Conservation (phyloP, 2,113 vertebrate genomes). For the Chiloscyllium plagiosum region DNA sequence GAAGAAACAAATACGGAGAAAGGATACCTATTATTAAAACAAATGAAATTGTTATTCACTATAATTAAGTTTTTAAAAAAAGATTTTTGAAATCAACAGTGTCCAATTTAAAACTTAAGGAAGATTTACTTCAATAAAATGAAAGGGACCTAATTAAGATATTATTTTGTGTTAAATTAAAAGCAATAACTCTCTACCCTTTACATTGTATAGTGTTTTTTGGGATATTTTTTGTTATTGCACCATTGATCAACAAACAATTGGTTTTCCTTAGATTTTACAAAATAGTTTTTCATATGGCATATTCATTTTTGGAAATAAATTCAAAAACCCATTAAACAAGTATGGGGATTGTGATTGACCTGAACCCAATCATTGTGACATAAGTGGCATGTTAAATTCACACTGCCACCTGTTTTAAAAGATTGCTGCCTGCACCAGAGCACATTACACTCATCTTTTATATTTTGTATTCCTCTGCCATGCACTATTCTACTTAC, state of each 20-base stretch:
- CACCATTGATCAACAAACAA: not conserved
- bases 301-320: not conserved
- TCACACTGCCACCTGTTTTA: not conserved
- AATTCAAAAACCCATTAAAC: not conserved
- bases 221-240: too few species aligned
- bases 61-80: not conserved
- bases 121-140: slow-evolving; percentile 2
- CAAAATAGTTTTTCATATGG: not conserved
- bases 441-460: not conserved
- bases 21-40: not conserved
- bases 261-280: not conserved
- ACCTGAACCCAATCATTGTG: not conserved
- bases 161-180: not conserved
- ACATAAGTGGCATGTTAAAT: not conserved
- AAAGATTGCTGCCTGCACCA: not conserved
- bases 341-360: not conserved
- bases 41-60: not conserved
- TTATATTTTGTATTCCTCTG: not conserved
- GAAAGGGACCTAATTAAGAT: not conserved
- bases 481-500: not conserved
- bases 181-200: not conserved
- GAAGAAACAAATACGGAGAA: not conserved
- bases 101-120: slow-evolving; percentile 1
- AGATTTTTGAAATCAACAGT: slow-evolving; percentile 7
- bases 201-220: not conserved